Base-by-base conservation (phyloP, 2,888 invertebrate genomes). In the Drosophila cracens region DNA sequence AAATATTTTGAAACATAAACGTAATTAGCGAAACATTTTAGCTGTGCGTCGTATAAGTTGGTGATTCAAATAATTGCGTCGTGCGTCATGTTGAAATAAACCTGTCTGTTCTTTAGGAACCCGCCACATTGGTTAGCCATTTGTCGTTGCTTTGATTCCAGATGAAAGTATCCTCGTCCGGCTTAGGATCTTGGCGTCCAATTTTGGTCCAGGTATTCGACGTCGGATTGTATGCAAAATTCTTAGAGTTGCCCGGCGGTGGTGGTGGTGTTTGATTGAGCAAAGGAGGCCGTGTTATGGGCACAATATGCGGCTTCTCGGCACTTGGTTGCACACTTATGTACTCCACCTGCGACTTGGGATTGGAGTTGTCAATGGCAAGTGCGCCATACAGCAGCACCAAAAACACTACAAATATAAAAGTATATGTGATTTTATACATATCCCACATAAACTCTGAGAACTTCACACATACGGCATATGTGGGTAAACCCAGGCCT, bases 61-160 rank as follows among this genome's bases (percentile, higher is more conserved):
- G 21, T 25, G 25, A 46, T 25, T 25, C 16, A 25, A 8, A 16
- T 46, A 46, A 25, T 25, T 27, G 4, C 16, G 46, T 25, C 16
- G 25, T 33, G 33, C 18, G 6, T 11, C 10, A 18, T 36, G 2
- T 54, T 53, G 21, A 33, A 8, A 33, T 31, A 33, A 21, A 21
- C 21, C 10, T 21, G 21, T 21, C 4, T 5, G 33, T 2, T 11
- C 18, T 68, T 36, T 60, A 70, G 5, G 52, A 48, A 7, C 65
- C 65, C 11, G 67, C 76, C n/a, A 40, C 51, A 27, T 79, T 82
- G 70, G 92, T 92, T n/a, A 92, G 69, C 91, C 91, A 92, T 61
- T 92, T 92, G 77, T 92, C 92, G 46, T 92, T 92, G 76, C 73
- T 89, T 68, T 92, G 92, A 78, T 92, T 92, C 92, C 92, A 92